These are phyloP conservation scores for Drosophila trichaetosa DNA, from an alignment of 2,888 invertebrate species.

Conservation along the genomic window DNA sequence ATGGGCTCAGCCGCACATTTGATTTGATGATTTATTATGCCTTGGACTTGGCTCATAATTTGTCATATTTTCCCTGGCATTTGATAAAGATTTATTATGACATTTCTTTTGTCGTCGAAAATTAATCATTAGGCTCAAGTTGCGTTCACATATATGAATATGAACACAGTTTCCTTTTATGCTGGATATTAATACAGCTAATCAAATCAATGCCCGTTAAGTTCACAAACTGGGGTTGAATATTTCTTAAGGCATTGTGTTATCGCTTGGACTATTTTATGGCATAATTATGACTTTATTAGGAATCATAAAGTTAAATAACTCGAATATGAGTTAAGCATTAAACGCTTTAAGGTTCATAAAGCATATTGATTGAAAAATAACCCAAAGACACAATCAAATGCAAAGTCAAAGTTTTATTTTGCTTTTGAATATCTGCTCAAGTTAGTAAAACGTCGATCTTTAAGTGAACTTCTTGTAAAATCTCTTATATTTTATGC, in stretches of 20 bases:
- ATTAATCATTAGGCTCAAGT: slow-evolving; percentile 46
- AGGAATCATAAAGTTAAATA: slow-evolving; percentile 29
- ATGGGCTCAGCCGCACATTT: slow-evolving; percentile 48
- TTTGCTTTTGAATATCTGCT: background rate
- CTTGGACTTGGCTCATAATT: slow-evolving; percentile 61
- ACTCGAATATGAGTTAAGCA: slow-evolving; percentile 12
- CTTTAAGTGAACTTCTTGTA: background rate
- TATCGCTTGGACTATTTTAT: slow-evolving; percentile 30
- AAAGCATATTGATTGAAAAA: slow-evolving; percentile 1
- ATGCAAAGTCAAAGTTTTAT: background rate
- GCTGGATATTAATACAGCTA: slow-evolving; percentile 46
- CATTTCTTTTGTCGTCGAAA: slow-evolving; percentile 65
- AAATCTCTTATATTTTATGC: background rate
- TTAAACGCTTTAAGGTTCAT: slow-evolving; percentile 1
- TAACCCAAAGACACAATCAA: background rate
- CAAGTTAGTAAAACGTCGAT: background rate
- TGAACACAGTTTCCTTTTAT: slow-evolving; percentile 32
- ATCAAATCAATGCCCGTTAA: slow-evolving; percentile 49
- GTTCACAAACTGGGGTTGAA: slow-evolving; percentile 17
- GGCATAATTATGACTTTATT: slow-evolving; percentile 50
- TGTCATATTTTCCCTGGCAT: slow-evolving; percentile 67
- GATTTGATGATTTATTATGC: slow-evolving; percentile 78
- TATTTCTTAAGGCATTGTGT: slow-evolving; percentile 35
- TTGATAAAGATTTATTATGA: slow-evolving; percentile 82
- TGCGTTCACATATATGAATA: slow-evolving; percentile 32